Evolutionary conservation across 2,113 vertebrate genomes (phyloP).

Genomic region (Terrapene triunguis): DNA sequence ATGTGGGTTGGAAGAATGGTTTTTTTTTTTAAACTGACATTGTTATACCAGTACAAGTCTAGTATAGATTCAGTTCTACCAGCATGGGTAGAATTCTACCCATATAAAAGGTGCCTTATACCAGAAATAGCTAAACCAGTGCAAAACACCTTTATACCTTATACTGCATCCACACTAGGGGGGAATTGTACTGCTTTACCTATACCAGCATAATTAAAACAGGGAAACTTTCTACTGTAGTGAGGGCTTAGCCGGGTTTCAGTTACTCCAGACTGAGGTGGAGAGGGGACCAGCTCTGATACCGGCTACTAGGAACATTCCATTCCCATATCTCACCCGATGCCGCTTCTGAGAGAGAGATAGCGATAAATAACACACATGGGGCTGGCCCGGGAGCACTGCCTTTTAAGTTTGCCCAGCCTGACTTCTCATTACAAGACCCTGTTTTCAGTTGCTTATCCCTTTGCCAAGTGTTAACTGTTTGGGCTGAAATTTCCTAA

Average conservation of each 20-base stretch:
- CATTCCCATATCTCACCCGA: not conserved
- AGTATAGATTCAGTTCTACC: not conserved
- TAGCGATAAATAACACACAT: not conserved
- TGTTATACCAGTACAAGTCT: not conserved
- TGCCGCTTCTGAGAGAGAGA: not conserved
- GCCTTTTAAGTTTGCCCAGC: accelerated
- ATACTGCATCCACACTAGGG: not conserved
- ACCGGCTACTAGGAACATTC: not conserved
- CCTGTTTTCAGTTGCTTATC: conserved; percentile 37
- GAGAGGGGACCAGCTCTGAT: not conserved
- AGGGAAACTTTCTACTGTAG: not conserved
- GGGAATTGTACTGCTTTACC: not conserved
- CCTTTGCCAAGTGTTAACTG: conserved; percentile 23
- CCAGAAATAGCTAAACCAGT: not conserved
- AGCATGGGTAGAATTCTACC: not conserved
- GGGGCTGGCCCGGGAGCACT: conserved; percentile 54
- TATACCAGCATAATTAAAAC: not conserved
- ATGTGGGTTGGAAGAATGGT: not conserved
- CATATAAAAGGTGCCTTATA: not conserved
- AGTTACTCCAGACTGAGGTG: not conserved
- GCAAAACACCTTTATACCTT: not conserved
- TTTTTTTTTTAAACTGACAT: not conserved
- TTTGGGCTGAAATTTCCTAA: conserved; percentile 49
- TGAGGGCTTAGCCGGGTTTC: not conserved
- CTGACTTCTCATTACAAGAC: not conserved